phyloP scores from a whole-genome alignment of 2,797 vertebrate species.

The Microtus californicus region DNA sequence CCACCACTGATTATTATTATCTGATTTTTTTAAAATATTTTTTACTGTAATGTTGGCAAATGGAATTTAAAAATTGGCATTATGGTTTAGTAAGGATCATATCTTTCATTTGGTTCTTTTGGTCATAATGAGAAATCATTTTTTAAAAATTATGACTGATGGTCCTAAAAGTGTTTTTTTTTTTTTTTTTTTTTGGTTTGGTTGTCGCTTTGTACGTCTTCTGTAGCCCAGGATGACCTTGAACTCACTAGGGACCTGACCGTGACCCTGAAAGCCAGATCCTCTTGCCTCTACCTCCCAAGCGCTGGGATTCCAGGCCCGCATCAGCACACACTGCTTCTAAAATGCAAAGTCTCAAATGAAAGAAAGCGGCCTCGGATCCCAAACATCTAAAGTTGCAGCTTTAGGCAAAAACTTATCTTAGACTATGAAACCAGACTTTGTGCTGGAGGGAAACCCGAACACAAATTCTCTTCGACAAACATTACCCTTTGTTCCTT shows the following conservation, averaged over 20 bases:
- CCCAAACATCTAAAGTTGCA: slow-evolving; percentile 21
- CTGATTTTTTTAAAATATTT: not conserved
- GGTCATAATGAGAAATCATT: not conserved
- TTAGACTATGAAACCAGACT: slow-evolving; percentile 41
- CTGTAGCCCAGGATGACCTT: not conserved
- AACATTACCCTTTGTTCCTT: slow-evolving; percentile 1
- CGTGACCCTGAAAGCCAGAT: not conserved
- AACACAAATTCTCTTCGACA: slow-evolving; percentile 8
- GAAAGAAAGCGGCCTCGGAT: slow-evolving; percentile 1
- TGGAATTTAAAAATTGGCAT: not conserved
- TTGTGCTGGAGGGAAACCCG: slow-evolving; percentile 28
- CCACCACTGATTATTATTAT: not conserved
- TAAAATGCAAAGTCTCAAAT: slow-evolving; percentile 25
- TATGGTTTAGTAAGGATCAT: not conserved
- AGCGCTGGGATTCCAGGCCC: not conserved
- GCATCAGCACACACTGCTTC: not conserved
- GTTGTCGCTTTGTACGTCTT: not conserved
- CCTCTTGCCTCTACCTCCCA: not conserved
- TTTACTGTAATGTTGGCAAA: slow-evolving; percentile 1
- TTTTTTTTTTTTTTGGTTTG: not conserved
- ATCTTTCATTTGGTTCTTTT: slow-evolving; percentile 34
- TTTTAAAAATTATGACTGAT: not conserved
- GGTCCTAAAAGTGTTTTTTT: not conserved
- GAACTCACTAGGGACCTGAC: not conserved
- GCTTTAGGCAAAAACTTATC: slow-evolving; percentile 47